Percentiles rank a stretch among this genome's conserved stretches.
phyloP scores from a whole-genome alignment of 1,140 invertebrate genomes.

The Pseudomyrmex gracilis region DNA sequence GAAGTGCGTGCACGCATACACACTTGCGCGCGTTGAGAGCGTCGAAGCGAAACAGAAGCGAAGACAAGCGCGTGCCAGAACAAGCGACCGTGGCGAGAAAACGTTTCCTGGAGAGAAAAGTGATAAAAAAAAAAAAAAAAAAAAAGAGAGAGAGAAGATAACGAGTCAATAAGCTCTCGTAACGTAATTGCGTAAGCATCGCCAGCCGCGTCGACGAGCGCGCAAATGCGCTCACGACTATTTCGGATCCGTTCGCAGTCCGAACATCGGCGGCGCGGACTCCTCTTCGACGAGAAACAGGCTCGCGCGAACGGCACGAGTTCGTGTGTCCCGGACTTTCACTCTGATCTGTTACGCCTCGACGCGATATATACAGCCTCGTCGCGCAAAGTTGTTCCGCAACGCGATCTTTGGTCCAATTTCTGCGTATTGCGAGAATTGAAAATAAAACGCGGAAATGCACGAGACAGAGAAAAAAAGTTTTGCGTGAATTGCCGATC shows the following conservation, averaged over 20 bases:
- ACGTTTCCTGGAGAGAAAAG: slow-evolving; percentile 36
- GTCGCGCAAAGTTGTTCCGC: slow-evolving; percentile 12
- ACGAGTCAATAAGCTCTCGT: slow-evolving; percentile 29
- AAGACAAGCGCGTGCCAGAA: slow-evolving; percentile 55
- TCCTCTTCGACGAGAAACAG: slow-evolving; percentile 75
- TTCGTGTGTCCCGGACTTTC: slow-evolving; percentile 78
- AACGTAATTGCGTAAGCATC: slow-evolving; percentile 70
- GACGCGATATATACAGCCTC: slow-evolving; percentile 64
- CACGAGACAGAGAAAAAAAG: slow-evolving; percentile 1
- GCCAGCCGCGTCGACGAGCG: slow-evolving; percentile 50
- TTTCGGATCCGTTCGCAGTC: slow-evolving; percentile 70
- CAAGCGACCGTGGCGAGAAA: slow-evolving; percentile 11
- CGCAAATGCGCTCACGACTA: slow-evolving; percentile 66
- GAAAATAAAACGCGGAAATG: slow-evolving; percentile 64
- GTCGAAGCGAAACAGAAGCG: slow-evolving; percentile 33
- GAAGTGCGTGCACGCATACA: slow-evolving; percentile 69
- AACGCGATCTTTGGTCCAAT: slow-evolving; percentile 66
- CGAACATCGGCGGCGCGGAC: slow-evolving; percentile 58
- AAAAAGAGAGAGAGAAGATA: not conserved
- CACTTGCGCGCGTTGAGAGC: slow-evolving; percentile 36
- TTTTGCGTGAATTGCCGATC: not conserved
- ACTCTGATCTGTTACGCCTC: slow-evolving; percentile 77
- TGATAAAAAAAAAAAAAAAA: not conserved
- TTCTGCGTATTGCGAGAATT: slow-evolving; percentile 58
- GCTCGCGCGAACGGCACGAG: slow-evolving; percentile 56